Conservation (phyloP, 2,888 invertebrate species). For the Coremacera marginata region DNA sequence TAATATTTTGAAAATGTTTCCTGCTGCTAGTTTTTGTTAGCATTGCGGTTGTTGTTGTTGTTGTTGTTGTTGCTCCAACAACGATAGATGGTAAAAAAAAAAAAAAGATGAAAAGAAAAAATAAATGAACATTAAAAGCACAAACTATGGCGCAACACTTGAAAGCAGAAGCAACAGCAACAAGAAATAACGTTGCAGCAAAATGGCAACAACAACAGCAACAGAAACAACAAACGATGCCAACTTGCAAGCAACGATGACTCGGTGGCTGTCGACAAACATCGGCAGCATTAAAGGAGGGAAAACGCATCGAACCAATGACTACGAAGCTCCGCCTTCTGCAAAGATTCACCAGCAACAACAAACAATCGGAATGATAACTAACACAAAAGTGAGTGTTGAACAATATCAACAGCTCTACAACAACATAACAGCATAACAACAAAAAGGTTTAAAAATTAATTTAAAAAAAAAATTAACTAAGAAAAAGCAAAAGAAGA, state of each 20-base stretch:
- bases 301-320: slow-evolving; percentile 63
- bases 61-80: not conserved
- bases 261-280: slow-evolving; percentile 9
- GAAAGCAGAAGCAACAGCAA: slow-evolving; percentile 1
- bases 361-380: slow-evolving; percentile 4
- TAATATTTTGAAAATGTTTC: too few relatives aligned
- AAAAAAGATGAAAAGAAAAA: not conserved
- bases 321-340: slow-evolving; percentile 67
- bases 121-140: not conserved
- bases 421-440: slow-evolving; percentile 16
- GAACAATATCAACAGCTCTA: slow-evolving; percentile 17
- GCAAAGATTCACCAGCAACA: slow-evolving; percentile 41
- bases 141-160: slow-evolving; percentile 5
- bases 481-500: not conserved
- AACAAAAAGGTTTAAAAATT: not conserved
- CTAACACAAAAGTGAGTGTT: slow-evolving; percentile 2
- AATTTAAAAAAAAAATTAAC: not conserved
- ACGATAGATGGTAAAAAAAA: not conserved
- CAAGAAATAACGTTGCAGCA: not conserved
- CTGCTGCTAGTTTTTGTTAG: too few relatives aligned
- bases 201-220: slow-evolving; percentile 18
- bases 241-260: slow-evolving; percentile 17
- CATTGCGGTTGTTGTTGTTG: too few relatives aligned
- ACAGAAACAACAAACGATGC: slow-evolving; percentile 13
- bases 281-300: slow-evolving; percentile 57